Base-by-base conservation (phyloP, 2,113 vertebrate species). In the Desmodus rotundus region DNA sequence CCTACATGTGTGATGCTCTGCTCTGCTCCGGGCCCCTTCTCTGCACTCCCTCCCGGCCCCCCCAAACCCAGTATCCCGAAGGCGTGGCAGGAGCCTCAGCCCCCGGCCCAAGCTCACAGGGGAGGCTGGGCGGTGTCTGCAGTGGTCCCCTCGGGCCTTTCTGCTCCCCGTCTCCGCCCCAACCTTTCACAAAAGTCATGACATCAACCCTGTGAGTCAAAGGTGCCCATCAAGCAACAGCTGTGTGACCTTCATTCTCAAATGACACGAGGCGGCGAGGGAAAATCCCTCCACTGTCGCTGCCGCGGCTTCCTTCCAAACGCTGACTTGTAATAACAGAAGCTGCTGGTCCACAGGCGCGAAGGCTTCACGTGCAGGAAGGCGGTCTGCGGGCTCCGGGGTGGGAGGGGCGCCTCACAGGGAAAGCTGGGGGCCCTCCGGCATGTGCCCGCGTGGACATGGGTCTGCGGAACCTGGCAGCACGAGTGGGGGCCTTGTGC, bases 261-360 rank as follows among this genome's bases (percentile, higher is more conserved):
- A 78, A 85, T 13, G 31, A 56, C 82, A 56, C 80, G 54, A 0
- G 92, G 93, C 43, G 82, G 95, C 26, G 50, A 97, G 94, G 91
- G 93, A 86, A 93, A 65, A 77, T 43, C 45, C 73, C 83, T 33
- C 67, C 4, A 0, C n/a, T 61, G 28, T 1, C 3, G 19, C 36
- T 17, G 82, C 43, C 1, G 31, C 3, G 76, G 41, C 41, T 94
- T 97, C 93, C 31, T 63, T 65, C 72, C 47, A 83, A 94, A 74
- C 68, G 73, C 95, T 96, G 72, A 89, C 84, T 77, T 94, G 96
- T 77, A 93, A 87, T 45, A 84, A 47, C 87, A 83, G 83, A 84
- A 87, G 88, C 5, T 2, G 67, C 84, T 70, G 63, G 63, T 13
- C 45, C 67, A 94, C 89, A 91, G 87, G 58, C 91, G 78, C 73